Conservation (phyloP, 2,888 invertebrate species). For the Metopia argyrocephala region DNA sequence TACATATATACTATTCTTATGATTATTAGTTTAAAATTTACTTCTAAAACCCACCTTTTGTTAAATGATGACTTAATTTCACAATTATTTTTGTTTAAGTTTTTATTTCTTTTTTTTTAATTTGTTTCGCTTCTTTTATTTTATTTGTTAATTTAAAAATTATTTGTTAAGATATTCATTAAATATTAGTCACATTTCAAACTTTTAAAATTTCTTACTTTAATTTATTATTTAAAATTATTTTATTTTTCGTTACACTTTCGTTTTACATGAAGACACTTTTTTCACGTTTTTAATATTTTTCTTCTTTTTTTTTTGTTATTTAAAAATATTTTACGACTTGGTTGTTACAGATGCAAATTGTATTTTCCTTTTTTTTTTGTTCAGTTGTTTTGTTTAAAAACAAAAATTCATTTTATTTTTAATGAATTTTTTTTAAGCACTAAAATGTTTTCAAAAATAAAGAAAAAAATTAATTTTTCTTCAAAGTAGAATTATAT, state of each 20-base stretch:
- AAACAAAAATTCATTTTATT: slow-evolving; percentile 43
- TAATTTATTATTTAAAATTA: slow-evolving; percentile 4
- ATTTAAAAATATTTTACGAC: too few species aligned
- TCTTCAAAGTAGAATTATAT: too few species aligned
- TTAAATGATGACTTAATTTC: slow-evolving; percentile 19
- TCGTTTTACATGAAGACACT: slow-evolving; percentile 20
- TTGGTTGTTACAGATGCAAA: too few species aligned
- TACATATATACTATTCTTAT: too few species aligned
- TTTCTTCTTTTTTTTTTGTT: background rate
- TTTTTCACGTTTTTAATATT: slow-evolving; percentile 30
- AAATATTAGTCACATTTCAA: slow-evolving; percentile 62
- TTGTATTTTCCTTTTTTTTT: slow-evolving; percentile 11
- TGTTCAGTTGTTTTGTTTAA: slow-evolving; percentile 14
- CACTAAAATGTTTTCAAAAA: too few species aligned
- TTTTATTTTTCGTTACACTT: slow-evolving; percentile 40
- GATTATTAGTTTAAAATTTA: background rate
- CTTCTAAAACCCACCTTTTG: slow-evolving; percentile 56
- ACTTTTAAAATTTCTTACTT: slow-evolving; percentile 25
- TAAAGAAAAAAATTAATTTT: too few species aligned
- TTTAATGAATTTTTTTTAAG: slow-evolving; percentile 32
- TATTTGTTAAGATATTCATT: slow-evolving; percentile 42
- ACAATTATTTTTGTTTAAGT: background rate
- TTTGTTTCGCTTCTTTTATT: slow-evolving; percentile 6
- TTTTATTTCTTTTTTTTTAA: slow-evolving; percentile 9
- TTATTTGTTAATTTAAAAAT: slow-evolving; percentile 28